phyloP scores from a whole-genome alignment of 2,888 invertebrate genomes.

The Chironomus riparius region DNA sequence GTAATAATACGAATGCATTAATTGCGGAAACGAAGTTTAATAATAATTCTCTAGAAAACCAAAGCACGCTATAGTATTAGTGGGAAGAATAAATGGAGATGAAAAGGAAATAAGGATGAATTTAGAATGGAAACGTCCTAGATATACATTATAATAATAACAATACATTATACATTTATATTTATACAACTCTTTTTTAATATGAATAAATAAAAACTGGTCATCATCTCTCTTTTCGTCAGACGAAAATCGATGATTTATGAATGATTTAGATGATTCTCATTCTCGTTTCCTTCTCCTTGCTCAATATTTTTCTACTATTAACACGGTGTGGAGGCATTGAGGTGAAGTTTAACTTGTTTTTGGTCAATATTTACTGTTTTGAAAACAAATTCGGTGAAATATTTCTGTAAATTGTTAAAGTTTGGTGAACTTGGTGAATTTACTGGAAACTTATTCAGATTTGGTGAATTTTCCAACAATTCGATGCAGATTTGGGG shows the following conservation, averaged over 20 bases:
- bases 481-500: no score
- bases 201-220: neutral
- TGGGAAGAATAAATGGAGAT: neutral
- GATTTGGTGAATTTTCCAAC: neutral
- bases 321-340: no score
- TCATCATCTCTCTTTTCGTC: neutral
- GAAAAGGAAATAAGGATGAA: neutral
- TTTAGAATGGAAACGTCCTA: neutral
- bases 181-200: neutral
- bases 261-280: neutral
- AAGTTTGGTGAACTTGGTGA: neutral
- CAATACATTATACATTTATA: neutral
- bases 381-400: no score
- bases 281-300: neutral
- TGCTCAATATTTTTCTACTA: neutral
- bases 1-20: neutral
- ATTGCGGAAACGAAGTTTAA: constrained; percentile 8
- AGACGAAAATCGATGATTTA: constrained; percentile 4
- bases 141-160: neutral
- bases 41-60: constrained; percentile 10
- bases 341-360: no score
- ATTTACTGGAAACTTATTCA: neutral
- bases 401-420: no score
- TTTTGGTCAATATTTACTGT: no score
- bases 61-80: neutral